A percentile compares a stretch with the other conserved stretches of the same genome.
Conservation (phyloP, 2,113 vertebrate genomes). For the Illadopsis cleaveri region DNA sequence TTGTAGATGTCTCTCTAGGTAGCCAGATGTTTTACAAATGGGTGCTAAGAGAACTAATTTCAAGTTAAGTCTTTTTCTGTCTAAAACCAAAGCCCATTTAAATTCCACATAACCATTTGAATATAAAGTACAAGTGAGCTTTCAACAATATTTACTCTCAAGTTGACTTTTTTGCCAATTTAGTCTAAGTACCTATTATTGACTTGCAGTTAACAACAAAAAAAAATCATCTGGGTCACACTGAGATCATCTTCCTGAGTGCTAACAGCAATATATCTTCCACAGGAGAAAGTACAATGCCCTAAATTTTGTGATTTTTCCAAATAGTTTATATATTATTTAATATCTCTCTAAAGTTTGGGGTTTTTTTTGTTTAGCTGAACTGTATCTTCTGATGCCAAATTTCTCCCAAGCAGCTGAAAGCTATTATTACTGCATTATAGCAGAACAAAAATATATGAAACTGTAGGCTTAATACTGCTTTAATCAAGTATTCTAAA, state of each 20-base stretch:
- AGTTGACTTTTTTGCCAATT: neutral
- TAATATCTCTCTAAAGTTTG: neutral
- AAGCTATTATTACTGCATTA: constrained; percentile 8
- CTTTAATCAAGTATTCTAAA: neutral
- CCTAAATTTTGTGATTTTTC: neutral
- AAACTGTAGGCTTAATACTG: neutral
- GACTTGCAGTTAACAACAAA: neutral
- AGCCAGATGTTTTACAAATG: constrained; percentile 18
- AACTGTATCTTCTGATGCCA: neutral
- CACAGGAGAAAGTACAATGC: neutral
- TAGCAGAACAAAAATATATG: neutral
- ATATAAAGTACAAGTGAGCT: neutral
- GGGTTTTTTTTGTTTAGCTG: neutral
- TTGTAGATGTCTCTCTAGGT: neutral
- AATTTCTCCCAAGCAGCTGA: constrained; percentile 17
- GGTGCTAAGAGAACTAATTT: neutral
- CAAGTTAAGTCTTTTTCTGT: neutral
- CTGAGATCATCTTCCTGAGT: neutral
- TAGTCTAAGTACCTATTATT: neutral
- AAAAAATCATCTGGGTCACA: neutral
- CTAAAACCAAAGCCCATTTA: constrained; percentile 3
- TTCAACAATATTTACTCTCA: constrained; percentile 6
- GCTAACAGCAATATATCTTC: neutral
- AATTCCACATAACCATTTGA: neutral
- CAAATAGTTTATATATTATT: neutral